phyloP scores from a whole-genome alignment of 2,113 vertebrate genomes.

The Saguinus imperator region DNA sequence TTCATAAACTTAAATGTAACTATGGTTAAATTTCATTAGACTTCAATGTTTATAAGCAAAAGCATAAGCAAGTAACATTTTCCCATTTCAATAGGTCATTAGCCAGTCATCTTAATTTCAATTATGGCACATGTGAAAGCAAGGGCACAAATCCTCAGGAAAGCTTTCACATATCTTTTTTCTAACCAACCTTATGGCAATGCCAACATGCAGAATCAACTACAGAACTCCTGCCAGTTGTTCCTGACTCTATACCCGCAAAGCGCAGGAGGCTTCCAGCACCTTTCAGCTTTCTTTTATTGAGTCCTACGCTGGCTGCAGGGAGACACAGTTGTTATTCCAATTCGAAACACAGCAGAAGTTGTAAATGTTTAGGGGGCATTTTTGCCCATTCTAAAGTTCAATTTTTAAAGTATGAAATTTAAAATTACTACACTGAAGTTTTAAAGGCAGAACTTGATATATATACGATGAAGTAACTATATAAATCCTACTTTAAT shows the following conservation, averaged over 20 bases:
- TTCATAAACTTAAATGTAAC: not conserved
- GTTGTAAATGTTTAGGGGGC: not conserved
- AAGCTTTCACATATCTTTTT: not conserved
- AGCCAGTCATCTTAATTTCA: not conserved
- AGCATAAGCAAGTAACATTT: not conserved
- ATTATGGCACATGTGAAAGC: not conserved
- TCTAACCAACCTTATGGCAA: not conserved
- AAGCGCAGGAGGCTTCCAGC: not conserved
- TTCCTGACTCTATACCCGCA: not conserved
- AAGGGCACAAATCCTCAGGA: not conserved
- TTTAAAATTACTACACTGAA: not conserved
- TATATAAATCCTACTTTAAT: not conserved
- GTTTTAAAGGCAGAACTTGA: not conserved
- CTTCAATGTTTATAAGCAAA: not conserved
- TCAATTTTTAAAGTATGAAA: constrained; percentile 20
- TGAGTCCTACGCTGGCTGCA: not conserved
- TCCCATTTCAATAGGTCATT: not conserved
- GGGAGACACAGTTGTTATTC: not conserved
- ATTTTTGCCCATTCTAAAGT: not conserved
- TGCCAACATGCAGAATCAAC: not conserved
- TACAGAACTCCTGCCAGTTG: not conserved
- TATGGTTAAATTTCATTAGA: not conserved
- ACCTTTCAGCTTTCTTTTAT: not conserved
- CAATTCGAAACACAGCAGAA: not conserved
- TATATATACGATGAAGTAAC: not conserved